Evolutionary conservation across 2,113 vertebrate genomes (phyloP), one percentile per base, ranked within the genome.

Genomic region (Numenius arquata): DNA sequence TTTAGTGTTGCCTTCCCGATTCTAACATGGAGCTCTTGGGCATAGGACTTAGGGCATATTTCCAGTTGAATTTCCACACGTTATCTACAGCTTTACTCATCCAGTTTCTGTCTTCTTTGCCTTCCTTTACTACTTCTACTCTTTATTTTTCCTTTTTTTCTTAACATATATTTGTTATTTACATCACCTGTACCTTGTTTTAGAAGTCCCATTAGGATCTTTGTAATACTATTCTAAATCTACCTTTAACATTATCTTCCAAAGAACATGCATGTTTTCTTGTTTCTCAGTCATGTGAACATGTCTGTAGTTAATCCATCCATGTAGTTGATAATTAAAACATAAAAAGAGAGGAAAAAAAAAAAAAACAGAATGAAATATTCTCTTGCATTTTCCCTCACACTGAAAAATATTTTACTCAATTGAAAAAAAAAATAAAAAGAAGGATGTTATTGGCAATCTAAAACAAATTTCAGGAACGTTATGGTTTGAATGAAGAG

Each of bases 311-410:
- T 3, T 89, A 38, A 74, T 18, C 20, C 9, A 50, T 53, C 15
- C 52, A 26, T 34, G 15, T 32, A 59, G 26, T 3, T 2, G n/a
- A 52, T 59, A 77, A 67, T 19, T 36, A 72, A 62, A 82, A 3
- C 22, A 22, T 1, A 43, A 48, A 67, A 71, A 3, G 6, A 61
- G 4, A 50, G 2, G 12, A 21, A 4, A 5, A 19, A 29, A 30
- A 30, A 29, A 2, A 0, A 7, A 5, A 45, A 1, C 5, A 36
- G 1, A 25, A 45, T 32, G 18, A 52, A 1, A 30, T 8, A 27
- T 10, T 73, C 4, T 32, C 19, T 52, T 59, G 12, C 3, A 76
- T 80, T 80, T 83, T 62, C 47, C 20, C 3, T 72, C 16, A 90
- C 65, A 56, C 7, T 45, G 5, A 67, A 85, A 90, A 73, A 34